Conservation (phyloP, 2,797 vertebrate genomes). For the Gambelia wislizenii region DNA sequence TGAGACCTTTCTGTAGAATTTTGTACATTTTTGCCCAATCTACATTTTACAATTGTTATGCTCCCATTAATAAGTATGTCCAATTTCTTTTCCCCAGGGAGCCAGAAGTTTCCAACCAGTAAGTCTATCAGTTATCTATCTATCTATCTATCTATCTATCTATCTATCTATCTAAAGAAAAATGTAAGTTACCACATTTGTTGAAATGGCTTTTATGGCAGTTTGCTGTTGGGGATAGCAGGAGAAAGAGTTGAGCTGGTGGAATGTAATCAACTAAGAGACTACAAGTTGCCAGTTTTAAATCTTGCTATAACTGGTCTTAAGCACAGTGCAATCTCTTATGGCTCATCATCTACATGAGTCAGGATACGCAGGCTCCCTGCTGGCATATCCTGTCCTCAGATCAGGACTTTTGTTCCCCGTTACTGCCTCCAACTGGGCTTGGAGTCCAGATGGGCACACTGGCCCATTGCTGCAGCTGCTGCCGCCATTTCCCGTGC, state of each 20-base stretch:
- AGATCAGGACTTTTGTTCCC: no score
- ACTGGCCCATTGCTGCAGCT: no score
- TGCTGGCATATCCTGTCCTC: no score
- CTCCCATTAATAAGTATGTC: constrained; percentile 3
- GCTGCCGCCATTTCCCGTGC: no score
- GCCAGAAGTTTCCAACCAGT: constrained; percentile 68
- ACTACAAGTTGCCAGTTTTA: not conserved
- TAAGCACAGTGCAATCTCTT: not conserved
- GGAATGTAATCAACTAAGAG: not conserved
- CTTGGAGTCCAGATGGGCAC: no score
- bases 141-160: not conserved
- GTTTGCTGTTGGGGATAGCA: no score
- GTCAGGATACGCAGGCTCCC: no score
- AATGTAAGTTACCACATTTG: not conserved
- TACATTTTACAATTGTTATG: not conserved
- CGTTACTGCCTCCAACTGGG: no score
- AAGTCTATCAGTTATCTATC: constrained; percentile 41
- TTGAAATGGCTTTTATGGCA: not conserved
- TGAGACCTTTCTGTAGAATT: not conserved
- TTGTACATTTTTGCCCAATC: not conserved
- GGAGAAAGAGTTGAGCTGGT: not conserved
- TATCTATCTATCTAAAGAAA: not conserved
- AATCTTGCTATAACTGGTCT: not conserved
- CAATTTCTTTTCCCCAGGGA: constrained; percentile 62
- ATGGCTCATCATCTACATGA: no score